A percentile compares a stretch with the other conserved stretches of the same genome.
phyloP scores from a whole-genome alignment of 2,113 vertebrate genomes.

The Tragelaphus scriptus region DNA sequence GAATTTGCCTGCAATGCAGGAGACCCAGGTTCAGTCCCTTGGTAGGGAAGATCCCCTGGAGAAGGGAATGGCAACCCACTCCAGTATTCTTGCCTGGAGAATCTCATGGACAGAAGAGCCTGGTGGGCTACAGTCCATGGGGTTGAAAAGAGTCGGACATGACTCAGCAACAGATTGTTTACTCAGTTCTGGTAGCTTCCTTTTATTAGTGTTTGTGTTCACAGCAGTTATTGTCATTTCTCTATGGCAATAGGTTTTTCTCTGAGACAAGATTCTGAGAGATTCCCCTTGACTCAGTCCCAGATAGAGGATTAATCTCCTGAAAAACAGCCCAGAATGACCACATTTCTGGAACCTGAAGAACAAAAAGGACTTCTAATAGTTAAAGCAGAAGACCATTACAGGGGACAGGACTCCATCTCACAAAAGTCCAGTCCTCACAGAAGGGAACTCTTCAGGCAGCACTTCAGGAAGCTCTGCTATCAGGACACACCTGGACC shows the following conservation, averaged over 20 bases:
- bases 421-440: background rate
- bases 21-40: background rate
- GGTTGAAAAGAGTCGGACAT: background rate
- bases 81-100: background rate
- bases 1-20: background rate
- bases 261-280: background rate
- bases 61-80: background rate
- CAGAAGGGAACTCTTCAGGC: slow-evolving; percentile 6
- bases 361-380: background rate
- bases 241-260: background rate
- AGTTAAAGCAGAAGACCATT: background rate
- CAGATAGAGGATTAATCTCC: background rate
- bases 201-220: background rate
- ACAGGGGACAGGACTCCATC: background rate
- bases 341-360: background rate
- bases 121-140: background rate
- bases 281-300: background rate
- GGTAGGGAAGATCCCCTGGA: background rate
- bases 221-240: background rate
- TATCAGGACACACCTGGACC: slow-evolving; percentile 6
- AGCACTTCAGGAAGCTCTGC: slow-evolving; percentile 41
- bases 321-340: background rate
- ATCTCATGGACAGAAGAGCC: background rate
- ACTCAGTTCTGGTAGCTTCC: background rate
- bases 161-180: background rate